Conservation (phyloP, 2,797 vertebrate genomes). For the Hemibagrus guttatus region DNA sequence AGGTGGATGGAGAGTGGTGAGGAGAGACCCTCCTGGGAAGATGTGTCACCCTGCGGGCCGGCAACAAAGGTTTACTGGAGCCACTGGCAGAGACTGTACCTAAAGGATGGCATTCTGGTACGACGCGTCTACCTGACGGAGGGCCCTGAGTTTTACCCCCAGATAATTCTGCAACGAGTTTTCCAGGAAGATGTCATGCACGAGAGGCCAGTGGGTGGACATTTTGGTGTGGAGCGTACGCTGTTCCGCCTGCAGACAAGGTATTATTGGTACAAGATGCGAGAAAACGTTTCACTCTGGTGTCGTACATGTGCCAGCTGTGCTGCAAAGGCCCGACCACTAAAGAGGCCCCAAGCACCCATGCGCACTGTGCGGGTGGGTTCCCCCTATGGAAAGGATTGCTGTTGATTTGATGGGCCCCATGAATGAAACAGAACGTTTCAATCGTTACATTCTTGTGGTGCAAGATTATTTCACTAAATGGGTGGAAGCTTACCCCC, state of each 20-base stretch:
- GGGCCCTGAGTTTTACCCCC: conserved; percentile 34
- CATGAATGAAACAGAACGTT: too few relatives aligned
- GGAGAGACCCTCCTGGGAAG: not conserved
- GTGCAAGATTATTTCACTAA: too few relatives aligned
- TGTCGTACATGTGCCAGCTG: conserved; percentile 42
- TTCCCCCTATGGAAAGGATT: conserved; percentile 7
- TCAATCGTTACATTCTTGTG: too few relatives aligned
- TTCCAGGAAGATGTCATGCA: conserved; percentile 47
- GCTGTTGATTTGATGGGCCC: conserved; percentile 47
- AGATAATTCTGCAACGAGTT: conserved; percentile 31
- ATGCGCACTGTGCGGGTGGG: too few relatives aligned
- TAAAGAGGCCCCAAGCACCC: too few relatives aligned
- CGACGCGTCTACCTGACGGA: conserved; percentile 14
- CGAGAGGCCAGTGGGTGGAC: conserved; percentile 43
- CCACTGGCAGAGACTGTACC: conserved; percentile 41
- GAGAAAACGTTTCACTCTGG: conserved; percentile 36
- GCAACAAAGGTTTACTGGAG: conserved; percentile 39
- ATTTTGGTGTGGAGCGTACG: conserved; percentile 47
- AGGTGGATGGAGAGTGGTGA: not conserved
- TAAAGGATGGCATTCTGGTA: conserved; percentile 22
- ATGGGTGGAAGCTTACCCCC: too few relatives aligned
- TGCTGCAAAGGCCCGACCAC: not conserved
- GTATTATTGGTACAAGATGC: conserved; percentile 54
- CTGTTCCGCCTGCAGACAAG: conserved; percentile 26
- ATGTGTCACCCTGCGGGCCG: conserved; percentile 21